phyloP scores from a whole-genome alignment of 2,888 invertebrate species.

The Lepeophtheirus nordmannii region DNA sequence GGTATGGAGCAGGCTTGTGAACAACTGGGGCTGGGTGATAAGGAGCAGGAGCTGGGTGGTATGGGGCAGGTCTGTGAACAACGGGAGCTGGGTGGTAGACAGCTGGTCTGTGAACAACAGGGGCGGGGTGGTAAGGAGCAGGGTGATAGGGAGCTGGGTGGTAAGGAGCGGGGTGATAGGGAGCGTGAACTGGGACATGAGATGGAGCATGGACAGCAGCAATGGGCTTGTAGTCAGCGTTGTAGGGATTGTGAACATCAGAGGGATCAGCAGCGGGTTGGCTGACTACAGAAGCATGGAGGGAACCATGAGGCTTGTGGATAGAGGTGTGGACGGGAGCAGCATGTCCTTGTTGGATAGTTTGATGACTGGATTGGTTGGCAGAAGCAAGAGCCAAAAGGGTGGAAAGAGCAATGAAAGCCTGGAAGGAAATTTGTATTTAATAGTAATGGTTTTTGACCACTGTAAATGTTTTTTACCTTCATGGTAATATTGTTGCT shows the following conservation, averaged over 20 bases:
- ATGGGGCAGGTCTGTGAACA: background rate
- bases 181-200: background rate
- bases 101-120: background rate
- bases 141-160: slow-evolving; percentile 4
- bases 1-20: background rate
- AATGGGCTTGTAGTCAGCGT: background rate
- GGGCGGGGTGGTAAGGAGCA: background rate
- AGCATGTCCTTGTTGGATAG: slow-evolving; percentile 7
- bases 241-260: slow-evolving; percentile 14
- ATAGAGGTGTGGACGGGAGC: slow-evolving; percentile 7
- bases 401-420: background rate
- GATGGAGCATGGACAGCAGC: slow-evolving; percentile 8
- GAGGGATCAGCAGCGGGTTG: slow-evolving; percentile 7
- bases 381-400: background rate
- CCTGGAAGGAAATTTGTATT: background rate
- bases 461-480: no score
- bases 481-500: no score
- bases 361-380: slow-evolving; percentile 11
- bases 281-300: slow-evolving; percentile 2
- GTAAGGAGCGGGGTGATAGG: slow-evolving; percentile 8
- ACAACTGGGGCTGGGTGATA: no score
- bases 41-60: background rate
- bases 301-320: slow-evolving; percentile 9
- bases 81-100: slow-evolving; percentile 2
- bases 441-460: no score